Evolutionary conservation across 2,888 invertebrate genomes (phyloP).

Genomic region (Scaptodrosophila latifasciaeformis): DNA sequence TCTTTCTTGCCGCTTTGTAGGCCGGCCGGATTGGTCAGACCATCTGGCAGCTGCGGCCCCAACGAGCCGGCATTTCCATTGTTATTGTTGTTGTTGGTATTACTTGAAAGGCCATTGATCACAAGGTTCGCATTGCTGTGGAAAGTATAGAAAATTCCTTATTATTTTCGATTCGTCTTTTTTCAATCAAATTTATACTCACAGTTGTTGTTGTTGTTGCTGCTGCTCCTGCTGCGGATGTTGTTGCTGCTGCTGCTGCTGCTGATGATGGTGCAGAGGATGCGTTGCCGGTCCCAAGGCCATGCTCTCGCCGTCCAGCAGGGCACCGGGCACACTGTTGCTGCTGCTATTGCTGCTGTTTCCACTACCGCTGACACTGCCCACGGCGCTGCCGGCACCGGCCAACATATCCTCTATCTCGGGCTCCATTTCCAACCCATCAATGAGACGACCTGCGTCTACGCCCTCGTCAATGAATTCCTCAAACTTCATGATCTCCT

Average conservation of each 20-base stretch:
- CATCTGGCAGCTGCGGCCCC: conserved; percentile 37
- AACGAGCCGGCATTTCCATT: conserved; percentile 35
- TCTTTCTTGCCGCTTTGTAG: not conserved
- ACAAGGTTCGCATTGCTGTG: conserved; percentile 60
- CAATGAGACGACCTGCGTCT: conserved; percentile 66
- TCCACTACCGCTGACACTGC: conserved; percentile 41
- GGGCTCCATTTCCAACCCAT: conserved; percentile 71
- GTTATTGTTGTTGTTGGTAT: conserved; percentile 46
- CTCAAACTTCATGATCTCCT: conserved; percentile 72
- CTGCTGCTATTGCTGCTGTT: conserved; percentile 55
- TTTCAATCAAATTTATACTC: conserved; percentile 18
- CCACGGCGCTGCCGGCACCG: conserved; percentile 28
- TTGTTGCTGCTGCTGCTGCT: conserved; percentile 46
- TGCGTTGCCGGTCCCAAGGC: not conserved
- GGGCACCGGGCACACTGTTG: conserved; percentile 42
- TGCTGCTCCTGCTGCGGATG: conserved; percentile 41
- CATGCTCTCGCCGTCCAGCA: conserved; percentile 35
- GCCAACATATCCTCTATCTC: conserved; percentile 65
- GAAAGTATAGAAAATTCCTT: not conserved
- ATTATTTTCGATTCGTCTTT: too few relatives aligned
- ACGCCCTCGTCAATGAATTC: conserved; percentile 71
- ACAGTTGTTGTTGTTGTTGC: conserved; percentile 53
- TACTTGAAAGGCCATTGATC: conserved; percentile 71
- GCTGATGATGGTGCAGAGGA: conserved; percentile 7
- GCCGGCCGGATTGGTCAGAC: not conserved